phyloP scores from a whole-genome alignment of 2,113 vertebrate species.

The Glareola pratincola region DNA sequence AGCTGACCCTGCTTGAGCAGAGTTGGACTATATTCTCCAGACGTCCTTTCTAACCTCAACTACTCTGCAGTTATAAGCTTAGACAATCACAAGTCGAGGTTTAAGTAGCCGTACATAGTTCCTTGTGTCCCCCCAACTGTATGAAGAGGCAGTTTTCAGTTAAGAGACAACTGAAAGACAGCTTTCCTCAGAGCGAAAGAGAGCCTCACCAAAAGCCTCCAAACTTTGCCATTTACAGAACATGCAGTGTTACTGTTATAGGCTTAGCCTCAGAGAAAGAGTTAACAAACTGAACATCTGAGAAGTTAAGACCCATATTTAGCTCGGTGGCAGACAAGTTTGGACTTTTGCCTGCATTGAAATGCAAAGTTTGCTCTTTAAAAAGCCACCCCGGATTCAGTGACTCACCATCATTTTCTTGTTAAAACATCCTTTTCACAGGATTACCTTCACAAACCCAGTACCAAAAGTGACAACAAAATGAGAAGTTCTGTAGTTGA shows the following conservation, averaged over 20 bases:
- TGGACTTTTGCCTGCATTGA: neutral
- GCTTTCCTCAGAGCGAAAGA: neutral
- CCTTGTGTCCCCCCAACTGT: neutral
- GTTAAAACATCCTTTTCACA: neutral
- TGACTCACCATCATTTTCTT: neutral
- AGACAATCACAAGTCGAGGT: neutral
- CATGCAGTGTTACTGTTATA: accelerated
- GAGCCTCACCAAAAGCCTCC: neutral
- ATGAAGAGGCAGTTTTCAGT: neutral
- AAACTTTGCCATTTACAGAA: neutral
- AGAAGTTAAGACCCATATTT: neutral
- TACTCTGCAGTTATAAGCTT: neutral
- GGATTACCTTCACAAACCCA: neutral
- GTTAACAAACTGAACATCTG: neutral
- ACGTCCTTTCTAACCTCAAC: neutral
- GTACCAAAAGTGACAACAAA: neutral
- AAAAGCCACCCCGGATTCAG: neutral
- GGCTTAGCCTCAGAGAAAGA: neutral
- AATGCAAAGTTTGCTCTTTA: neutral
- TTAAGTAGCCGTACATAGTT: neutral
- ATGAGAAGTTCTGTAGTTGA: neutral
- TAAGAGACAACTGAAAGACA: neutral
- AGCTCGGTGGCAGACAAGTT: neutral
- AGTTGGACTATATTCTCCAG: neutral
- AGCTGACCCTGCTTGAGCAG: neutral